These are phyloP conservation scores for Oegoconia quadripuncta DNA, from an alignment of 2,888 invertebrate species.

Conservation along the genomic window DNA sequence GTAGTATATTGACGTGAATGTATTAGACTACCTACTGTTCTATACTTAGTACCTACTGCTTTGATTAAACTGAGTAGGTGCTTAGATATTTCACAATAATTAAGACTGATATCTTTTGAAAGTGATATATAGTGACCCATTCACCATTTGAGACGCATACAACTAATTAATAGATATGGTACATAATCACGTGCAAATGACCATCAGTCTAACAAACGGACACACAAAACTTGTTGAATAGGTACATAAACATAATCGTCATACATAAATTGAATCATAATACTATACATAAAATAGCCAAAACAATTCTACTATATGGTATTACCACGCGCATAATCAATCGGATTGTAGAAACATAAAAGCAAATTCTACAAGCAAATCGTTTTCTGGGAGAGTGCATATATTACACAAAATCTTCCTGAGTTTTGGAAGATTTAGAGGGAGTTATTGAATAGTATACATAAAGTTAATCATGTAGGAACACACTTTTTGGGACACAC, in stretches of 20 bases:
- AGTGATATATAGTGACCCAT: not conserved
- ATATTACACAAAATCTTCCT: constrained; percentile 38
- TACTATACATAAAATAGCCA: constrained; percentile 73
- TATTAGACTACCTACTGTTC: too few species aligned
- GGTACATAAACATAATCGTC: constrained; percentile 15
- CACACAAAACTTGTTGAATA: constrained; percentile 1
- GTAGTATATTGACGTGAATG: too few species aligned
- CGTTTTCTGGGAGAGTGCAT: constrained; percentile 16
- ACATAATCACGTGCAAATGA: constrained; percentile 1
- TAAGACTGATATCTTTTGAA: not conserved
- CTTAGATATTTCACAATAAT: not conserved
- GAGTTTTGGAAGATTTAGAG: constrained; percentile 51
- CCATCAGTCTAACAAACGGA: constrained; percentile 2
- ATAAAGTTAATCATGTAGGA: constrained; percentile 26
- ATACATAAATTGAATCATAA: constrained; percentile 20
- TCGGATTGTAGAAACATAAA: constrained; percentile 22
- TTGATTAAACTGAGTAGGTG: too few species aligned
- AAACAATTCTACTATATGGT: constrained; percentile 47
- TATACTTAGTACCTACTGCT: too few species aligned
- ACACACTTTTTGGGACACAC: constrained; percentile 39
- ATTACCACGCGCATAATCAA: constrained; percentile 18
- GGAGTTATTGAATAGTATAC: constrained; percentile 23
- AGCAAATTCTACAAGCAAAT: constrained; percentile 46
- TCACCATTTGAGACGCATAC: too few species aligned
- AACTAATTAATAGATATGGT: not conserved